Percentiles rank a stretch among this genome's conserved stretches.
phyloP scores from a whole-genome alignment of 2,113 vertebrate genomes.

The Carassius carassius region DNA sequence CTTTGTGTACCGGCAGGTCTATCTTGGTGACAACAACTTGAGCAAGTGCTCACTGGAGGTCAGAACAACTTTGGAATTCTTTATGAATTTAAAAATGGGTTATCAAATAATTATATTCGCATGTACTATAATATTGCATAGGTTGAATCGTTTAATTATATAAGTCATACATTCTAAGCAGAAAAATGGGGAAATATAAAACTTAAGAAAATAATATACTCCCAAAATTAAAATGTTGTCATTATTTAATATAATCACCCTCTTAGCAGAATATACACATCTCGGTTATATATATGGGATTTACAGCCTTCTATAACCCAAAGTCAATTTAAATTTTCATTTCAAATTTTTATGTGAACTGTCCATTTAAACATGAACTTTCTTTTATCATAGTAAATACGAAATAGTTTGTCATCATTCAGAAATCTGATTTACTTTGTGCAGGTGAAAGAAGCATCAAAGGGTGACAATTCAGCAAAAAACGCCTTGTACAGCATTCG shows the following conservation, averaged over 20 bases:
- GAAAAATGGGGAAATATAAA: background rate
- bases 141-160: background rate
- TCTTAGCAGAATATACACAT: too few species aligned
- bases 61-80: background rate
- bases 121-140: background rate
- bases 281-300: background rate
- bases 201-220: background rate
- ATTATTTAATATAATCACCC: background rate
- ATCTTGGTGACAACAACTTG: slow-evolving; percentile 62
- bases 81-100: background rate
- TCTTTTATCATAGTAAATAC: too few species aligned
- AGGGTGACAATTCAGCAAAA: too few species aligned
- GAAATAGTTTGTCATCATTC: too few species aligned
- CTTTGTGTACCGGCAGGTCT: slow-evolving; percentile 66
- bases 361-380: too few species aligned
- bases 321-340: too few species aligned
- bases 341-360: background rate
- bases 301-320: background rate
- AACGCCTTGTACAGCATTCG: too few species aligned
- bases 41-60: slow-evolving; percentile 69
- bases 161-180: background rate
- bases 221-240: background rate
- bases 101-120: background rate
- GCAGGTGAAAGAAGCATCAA: too few species aligned
- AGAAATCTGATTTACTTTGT: too few species aligned